A percentile compares a stretch with the other conserved stretches of the same genome.
Conservation (phyloP, 2,113 vertebrate species). For the Machaerirhynchus nigripectus region DNA sequence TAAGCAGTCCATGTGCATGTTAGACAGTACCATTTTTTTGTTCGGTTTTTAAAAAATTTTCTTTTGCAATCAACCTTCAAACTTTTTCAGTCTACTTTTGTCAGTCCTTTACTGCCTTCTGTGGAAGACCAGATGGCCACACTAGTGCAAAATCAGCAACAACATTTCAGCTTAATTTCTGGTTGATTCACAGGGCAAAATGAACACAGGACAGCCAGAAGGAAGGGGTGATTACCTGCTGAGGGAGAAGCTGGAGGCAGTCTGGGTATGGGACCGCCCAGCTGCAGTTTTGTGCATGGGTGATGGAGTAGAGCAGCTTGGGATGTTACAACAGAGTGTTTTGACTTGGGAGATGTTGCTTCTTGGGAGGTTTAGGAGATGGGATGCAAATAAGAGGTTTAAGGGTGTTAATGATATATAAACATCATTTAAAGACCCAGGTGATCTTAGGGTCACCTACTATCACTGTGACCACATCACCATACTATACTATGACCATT, state of each 20-base stretch:
- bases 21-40: background rate
- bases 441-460: background rate
- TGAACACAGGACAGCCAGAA: background rate
- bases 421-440: background rate
- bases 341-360: background rate
- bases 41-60: background rate
- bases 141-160: background rate
- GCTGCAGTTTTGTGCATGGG: background rate
- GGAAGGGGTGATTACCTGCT: background rate
- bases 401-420: background rate
- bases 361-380: background rate
- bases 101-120: background rate
- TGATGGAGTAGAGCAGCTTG: background rate
- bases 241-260: background rate
- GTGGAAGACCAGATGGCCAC: background rate
- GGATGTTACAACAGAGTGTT: background rate
- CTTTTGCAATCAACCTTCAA: background rate
- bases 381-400: background rate
- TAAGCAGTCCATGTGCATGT: rapidly evolving
- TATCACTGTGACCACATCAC: too few species aligned
- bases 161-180: background rate
- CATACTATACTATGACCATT: background rate
- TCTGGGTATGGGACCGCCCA: background rate
- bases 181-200: background rate
- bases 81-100: background rate